A percentile compares a stretch with the other conserved stretches of the same genome.
These are phyloP conservation scores for Scaptomyza polygonia DNA, from an alignment of 2,888 invertebrate species.

Conservation along the genomic window DNA sequence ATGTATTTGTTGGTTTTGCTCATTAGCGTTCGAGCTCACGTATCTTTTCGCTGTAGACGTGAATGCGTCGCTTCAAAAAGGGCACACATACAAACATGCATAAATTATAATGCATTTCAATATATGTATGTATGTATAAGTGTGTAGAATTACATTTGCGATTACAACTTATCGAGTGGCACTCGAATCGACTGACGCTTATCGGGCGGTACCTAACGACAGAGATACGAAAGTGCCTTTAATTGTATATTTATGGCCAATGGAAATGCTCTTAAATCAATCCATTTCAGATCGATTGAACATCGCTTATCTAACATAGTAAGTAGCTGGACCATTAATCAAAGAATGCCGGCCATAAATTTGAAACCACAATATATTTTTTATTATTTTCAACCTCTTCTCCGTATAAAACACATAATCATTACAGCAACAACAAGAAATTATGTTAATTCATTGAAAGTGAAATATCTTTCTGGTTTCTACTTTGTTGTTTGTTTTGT, in stretches of 20 bases:
- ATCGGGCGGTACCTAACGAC: slow-evolving; percentile 1
- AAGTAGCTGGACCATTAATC: slow-evolving; percentile 35
- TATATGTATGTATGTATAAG: slow-evolving; percentile 2
- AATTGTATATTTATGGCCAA: slow-evolving; percentile 46
- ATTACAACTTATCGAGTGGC: slow-evolving; percentile 13
- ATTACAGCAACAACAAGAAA: slow-evolving; percentile 32
- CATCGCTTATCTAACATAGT: slow-evolving; percentile 38
- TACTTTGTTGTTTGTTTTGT: slow-evolving; percentile 18
- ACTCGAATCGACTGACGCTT: slow-evolving; percentile 30
- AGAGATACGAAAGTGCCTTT: slow-evolving; percentile 45
- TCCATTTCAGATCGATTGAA: slow-evolving; percentile 13
- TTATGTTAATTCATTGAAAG: slow-evolving; percentile 75
- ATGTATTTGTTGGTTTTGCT: slow-evolving; percentile 38
- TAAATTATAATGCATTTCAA: slow-evolving; percentile 6
- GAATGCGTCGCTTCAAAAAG: slow-evolving; percentile 21
- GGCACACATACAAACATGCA: slow-evolving; percentile 1
- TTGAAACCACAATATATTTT: slow-evolving; percentile 41
- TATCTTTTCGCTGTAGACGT: slow-evolving; percentile 44
- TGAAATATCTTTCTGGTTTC: slow-evolving; percentile 62
- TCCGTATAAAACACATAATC: slow-evolving; percentile 24
- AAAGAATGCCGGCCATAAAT: slow-evolving; percentile 15
- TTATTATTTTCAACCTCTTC: slow-evolving; percentile 40
- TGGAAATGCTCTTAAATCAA: slow-evolving; percentile 30
- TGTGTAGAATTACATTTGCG: slow-evolving; percentile 3
- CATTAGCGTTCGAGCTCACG: slow-evolving; percentile 62